Evolutionary conservation across 2,888 invertebrate species (phyloP).

Genomic region (Seira musarum): DNA sequence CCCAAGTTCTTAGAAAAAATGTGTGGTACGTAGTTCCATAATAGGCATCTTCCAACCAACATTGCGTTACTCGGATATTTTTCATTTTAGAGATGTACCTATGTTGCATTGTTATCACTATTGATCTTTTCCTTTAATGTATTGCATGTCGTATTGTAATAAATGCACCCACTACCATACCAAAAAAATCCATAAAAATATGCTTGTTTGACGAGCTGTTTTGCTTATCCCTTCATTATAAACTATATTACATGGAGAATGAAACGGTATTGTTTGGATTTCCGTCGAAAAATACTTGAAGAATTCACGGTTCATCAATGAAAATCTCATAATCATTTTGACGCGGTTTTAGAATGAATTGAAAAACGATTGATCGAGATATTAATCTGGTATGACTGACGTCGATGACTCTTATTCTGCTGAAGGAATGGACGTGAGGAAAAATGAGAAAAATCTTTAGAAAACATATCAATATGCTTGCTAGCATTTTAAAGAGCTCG

Average conservation of each 20-base stretch:
- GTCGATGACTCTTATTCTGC: conserved; percentile 37
- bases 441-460: no score
- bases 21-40: conserved; percentile 36
- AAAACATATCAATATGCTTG: no score
- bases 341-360: neutral
- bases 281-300: neutral
- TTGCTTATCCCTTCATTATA: no score
- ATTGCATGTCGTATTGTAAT: conserved; percentile 26
- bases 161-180: conserved; percentile 43
- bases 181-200: conserved; percentile 21
- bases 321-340: neutral
- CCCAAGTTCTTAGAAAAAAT: conserved; percentile 50
- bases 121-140: conserved; percentile 21
- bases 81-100: neutral
- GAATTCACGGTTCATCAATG: neutral
- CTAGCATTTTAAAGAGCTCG: no score
- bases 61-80: no score
- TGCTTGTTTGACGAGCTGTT: no score
- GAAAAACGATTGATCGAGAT: neutral
- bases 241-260: neutral
- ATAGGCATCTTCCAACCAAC: neutral
- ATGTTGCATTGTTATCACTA: conserved; percentile 13
- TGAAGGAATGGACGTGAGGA: no score
- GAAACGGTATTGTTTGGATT: neutral
- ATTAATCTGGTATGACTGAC: conserved; percentile 36